A percentile compares a stretch with the other conserved stretches of the same genome.
Conservation (phyloP, 2,888 invertebrate species). For the Syrista parreyssii region DNA sequence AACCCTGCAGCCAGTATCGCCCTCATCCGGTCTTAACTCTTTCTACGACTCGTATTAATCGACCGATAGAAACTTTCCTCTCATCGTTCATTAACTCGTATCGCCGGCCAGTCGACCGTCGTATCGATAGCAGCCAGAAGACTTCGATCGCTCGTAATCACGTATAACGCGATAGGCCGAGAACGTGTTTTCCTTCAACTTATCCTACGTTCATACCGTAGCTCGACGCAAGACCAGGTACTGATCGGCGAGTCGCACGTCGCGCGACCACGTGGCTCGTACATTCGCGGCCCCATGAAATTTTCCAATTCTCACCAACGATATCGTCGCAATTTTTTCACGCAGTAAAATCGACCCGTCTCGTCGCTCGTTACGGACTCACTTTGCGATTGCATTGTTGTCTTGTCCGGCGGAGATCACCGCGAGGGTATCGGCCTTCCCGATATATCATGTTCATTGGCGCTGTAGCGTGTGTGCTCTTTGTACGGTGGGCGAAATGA, state of each 20-base stretch:
- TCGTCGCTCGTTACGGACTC: not conserved
- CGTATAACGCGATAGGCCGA: not conserved
- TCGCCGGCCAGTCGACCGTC: conserved; percentile 48
- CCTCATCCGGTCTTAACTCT: not conserved
- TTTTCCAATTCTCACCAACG: not conserved
- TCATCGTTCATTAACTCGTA: conserved; percentile 48
- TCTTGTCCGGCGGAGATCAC: conserved; percentile 64
- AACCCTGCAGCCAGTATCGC: not conserved
- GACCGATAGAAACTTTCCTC: conserved; percentile 55
- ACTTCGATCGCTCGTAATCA: not conserved
- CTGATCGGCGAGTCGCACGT: not conserved
- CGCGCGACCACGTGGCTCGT: not conserved
- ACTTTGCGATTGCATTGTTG: conserved; percentile 62
- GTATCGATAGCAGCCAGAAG: conserved; percentile 1
- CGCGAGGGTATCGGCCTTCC: conserved; percentile 63
- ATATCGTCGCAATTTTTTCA: not conserved
- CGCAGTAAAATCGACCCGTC: not conserved
- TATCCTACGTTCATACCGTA: not conserved
- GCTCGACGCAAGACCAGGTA: not conserved
- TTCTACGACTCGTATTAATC: conserved; percentile 34
- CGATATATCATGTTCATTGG: conserved; percentile 41
- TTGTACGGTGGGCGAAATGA: conserved; percentile 10
- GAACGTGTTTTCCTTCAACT: not conserved
- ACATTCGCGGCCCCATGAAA: not conserved
- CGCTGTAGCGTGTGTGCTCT: not conserved